These are phyloP conservation scores for Ennomos erosarius DNA, from an alignment of 2,888 invertebrate genomes.

Conservation along the genomic window DNA sequence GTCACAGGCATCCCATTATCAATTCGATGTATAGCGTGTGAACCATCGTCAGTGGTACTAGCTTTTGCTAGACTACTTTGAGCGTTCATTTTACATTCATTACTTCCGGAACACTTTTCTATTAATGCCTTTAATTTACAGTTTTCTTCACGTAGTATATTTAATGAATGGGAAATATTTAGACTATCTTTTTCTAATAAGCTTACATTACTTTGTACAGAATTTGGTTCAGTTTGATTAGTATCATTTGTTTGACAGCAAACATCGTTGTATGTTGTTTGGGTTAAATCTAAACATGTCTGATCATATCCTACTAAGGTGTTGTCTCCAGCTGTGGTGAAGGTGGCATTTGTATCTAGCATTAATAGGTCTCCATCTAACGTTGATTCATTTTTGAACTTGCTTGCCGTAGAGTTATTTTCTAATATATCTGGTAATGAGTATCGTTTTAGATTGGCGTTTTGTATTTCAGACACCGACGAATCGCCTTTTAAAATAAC, in stretches of 20 bases:
- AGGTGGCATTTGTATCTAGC: slow-evolving; percentile 76
- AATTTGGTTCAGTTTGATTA: slow-evolving; percentile 45
- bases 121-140: slow-evolving; percentile 52
- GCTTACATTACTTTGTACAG: slow-evolving; percentile 48
- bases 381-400: slow-evolving; percentile 71
- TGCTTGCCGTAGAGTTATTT: slow-evolving; percentile 53
- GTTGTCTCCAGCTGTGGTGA: slow-evolving; percentile 64
- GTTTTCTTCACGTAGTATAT: slow-evolving; percentile 60
- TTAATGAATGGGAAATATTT: slow-evolving; percentile 49
- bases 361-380: slow-evolving; percentile 75
- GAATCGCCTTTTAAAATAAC: slow-evolving; percentile 59
- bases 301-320: slow-evolving; percentile 68
- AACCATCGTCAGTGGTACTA: not conserved
- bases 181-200: slow-evolving; percentile 46
- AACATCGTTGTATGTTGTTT: slow-evolving; percentile 60
- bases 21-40: slow-evolving; percentile 12
- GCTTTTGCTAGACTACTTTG: slow-evolving; percentile 54
- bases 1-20: slow-evolving; percentile 3
- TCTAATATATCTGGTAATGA: slow-evolving; percentile 69
- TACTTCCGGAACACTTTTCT: slow-evolving; percentile 40
- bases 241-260: slow-evolving; percentile 57
- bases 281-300: slow-evolving; percentile 69
- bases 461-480: slow-evolving; percentile 45
- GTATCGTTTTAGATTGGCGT: slow-evolving; percentile 62
- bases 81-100: slow-evolving; percentile 42